These are phyloP conservation scores for Scortum barcoo DNA, from an alignment of 2,113 vertebrate genomes.

Conservation along the genomic window DNA sequence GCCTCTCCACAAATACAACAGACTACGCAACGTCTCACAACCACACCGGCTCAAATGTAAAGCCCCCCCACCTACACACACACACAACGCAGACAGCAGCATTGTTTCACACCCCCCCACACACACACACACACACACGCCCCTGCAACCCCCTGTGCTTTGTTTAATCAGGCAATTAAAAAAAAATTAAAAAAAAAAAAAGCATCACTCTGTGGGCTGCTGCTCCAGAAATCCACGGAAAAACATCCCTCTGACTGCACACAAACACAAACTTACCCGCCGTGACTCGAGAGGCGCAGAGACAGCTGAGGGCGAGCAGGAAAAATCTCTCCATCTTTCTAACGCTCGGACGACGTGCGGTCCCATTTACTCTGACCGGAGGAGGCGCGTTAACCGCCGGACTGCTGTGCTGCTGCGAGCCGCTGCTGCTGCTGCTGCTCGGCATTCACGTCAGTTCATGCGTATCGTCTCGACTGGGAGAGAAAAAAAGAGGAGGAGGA, in stretches of 20 bases:
- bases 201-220: slow-evolving; percentile 4
- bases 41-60: not conserved
- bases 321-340: slow-evolving; percentile 81
- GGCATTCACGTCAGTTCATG: slow-evolving; percentile 67
- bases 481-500: too few species aligned
- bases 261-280: slow-evolving; percentile 82
- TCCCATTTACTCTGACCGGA: slow-evolving; percentile 76
- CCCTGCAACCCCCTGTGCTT: slow-evolving; percentile 6
- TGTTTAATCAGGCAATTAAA: not conserved
- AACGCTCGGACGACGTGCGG: slow-evolving; percentile 69
- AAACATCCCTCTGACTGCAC: slow-evolving; percentile 20
- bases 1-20: slow-evolving; percentile 36
- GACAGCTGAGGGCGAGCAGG: slow-evolving; percentile 79
- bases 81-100: not conserved
- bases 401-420: slow-evolving; percentile 20
- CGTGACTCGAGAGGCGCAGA: slow-evolving; percentile 76
- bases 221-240: slow-evolving; percentile 1
- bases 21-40: slow-evolving; percentile 34
- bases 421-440: slow-evolving; percentile 46
- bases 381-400: slow-evolving; percentile 41
- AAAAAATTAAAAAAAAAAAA: too few species aligned
- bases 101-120: not conserved
- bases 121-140: slow-evolving; percentile 17
- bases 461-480: slow-evolving; percentile 59
- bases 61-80: slow-evolving; percentile 7